phyloP scores from a whole-genome alignment of 2,113 vertebrate species.

The Bos taurus region DNA sequence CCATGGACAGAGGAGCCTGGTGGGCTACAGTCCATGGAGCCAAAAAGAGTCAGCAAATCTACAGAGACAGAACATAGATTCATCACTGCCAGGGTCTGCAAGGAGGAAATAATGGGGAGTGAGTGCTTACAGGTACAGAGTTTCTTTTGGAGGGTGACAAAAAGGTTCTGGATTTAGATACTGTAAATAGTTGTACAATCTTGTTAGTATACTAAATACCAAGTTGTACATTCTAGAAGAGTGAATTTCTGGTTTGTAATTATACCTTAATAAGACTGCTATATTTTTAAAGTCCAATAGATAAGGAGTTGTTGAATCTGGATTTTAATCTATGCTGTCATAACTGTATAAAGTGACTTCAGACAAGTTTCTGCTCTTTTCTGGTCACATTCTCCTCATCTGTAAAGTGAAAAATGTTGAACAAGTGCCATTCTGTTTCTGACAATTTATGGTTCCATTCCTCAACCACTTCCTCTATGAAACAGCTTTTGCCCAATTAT shows the following conservation, averaged over 20 bases:
- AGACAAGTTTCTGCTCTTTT: neutral
- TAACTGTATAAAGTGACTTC: neutral
- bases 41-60: neutral
- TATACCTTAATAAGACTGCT: neutral
- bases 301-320: neutral
- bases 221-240: neutral
- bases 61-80: neutral
- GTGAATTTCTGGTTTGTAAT: neutral
- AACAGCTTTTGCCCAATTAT: neutral
- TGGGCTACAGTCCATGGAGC: neutral
- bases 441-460: neutral
- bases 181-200: neutral
- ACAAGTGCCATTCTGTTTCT: neutral
- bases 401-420: neutral
- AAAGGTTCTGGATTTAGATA: neutral
- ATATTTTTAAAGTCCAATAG: neutral
- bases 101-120: neutral
- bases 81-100: neutral
- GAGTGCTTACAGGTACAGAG: neutral
- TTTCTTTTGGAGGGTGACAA: neutral
- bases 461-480: neutral
- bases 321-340: neutral
- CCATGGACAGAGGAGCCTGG: neutral
- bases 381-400: neutral
- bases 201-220: neutral